Percentiles rank a stretch among this genome's conserved stretches.
phyloP scores from a whole-genome alignment of 2,113 vertebrate genomes.

The Mormyrus lacerda region DNA sequence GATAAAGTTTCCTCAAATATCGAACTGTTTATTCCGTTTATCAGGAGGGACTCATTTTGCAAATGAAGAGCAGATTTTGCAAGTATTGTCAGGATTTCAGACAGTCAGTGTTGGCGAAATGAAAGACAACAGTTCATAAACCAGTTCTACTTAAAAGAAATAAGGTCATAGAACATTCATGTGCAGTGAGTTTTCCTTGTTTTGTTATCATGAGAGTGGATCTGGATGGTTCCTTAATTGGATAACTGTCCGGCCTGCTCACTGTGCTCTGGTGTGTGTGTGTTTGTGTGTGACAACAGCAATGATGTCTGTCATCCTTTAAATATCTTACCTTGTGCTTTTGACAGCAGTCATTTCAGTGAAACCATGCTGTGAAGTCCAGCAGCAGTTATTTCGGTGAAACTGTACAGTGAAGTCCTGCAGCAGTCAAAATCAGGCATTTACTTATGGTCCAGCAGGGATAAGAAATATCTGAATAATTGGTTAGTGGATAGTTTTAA shows the following conservation, averaged over 20 bases:
- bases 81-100: background rate
- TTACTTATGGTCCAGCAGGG: background rate
- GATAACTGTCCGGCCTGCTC: background rate
- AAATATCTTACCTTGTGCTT: background rate
- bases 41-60: background rate
- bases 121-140: background rate
- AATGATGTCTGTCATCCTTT: background rate
- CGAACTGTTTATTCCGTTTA: background rate
- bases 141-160: background rate
- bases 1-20: background rate
- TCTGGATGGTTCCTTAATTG: background rate
- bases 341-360: background rate
- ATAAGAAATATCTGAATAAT: background rate
- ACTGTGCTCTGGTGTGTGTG: background rate
- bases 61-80: background rate
- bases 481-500: background rate
- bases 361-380: background rate
- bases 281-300: background rate
- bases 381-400: background rate
- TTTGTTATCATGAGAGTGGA: background rate
- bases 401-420: background rate
- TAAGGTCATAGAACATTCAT: background rate
- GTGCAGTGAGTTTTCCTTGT: background rate
- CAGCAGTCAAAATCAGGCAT: background rate
- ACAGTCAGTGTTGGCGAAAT: background rate